Evolutionary conservation across 1,140 invertebrate genomes (phyloP).

Genomic region (Lepidostoma basale): DNA sequence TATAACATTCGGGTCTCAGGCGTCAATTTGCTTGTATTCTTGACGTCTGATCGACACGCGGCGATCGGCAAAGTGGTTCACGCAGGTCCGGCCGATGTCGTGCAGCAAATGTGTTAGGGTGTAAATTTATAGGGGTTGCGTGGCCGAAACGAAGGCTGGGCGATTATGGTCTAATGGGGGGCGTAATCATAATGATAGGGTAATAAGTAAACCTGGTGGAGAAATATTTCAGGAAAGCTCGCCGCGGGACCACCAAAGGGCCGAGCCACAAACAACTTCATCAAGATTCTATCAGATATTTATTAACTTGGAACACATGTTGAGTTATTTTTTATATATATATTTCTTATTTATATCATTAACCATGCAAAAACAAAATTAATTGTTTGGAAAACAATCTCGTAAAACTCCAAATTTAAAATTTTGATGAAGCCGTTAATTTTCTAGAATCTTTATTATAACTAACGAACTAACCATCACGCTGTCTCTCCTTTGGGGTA

Average conservation of each 20-base stretch:
- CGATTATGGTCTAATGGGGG: constrained; percentile 11
- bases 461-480: too few relatives aligned
- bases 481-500: too few relatives aligned
- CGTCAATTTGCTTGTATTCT: too few relatives aligned
- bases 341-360: too few relatives aligned
- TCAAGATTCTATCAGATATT: not conserved
- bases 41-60: constrained; percentile 1
- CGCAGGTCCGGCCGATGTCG: not conserved
- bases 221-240: not conserved
- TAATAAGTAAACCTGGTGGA: not conserved
- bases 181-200: constrained; percentile 5
- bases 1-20: too few relatives aligned
- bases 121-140: constrained; percentile 24
- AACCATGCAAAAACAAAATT: too few relatives aligned
- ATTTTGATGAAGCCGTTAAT: too few relatives aligned
- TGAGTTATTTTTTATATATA: too few relatives aligned
- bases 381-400: too few relatives aligned
- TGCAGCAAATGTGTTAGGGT: constrained; percentile 16
- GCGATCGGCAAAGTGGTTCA: not conserved
- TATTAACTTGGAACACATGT: not conserved
- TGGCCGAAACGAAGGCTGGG: not conserved
- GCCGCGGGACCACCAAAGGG: not conserved
- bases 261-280: not conserved
- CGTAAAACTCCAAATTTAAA: too few relatives aligned
- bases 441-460: too few relatives aligned